phyloP scores from a whole-genome alignment of 2,888 invertebrate genomes.

The Nineta flava region DNA sequence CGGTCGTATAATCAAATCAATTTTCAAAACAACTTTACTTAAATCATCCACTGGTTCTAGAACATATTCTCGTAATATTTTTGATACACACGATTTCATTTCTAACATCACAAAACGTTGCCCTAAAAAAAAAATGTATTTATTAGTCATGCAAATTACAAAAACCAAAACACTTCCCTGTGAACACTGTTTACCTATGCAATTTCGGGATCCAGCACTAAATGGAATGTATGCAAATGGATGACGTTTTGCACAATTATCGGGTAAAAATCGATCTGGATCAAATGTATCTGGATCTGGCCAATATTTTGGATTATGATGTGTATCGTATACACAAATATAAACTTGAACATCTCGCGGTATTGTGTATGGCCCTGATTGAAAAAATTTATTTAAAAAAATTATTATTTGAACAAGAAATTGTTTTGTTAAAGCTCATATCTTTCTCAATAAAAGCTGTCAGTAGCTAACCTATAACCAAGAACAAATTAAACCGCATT shows the following conservation, averaged over 20 bases:
- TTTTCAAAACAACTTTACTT: neutral
- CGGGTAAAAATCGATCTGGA: slow-evolving; percentile 4
- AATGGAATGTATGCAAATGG: slow-evolving; percentile 6
- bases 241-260: slow-evolving; percentile 1
- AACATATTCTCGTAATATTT: neutral
- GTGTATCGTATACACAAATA: slow-evolving; percentile 4
- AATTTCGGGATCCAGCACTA: slow-evolving; percentile 5
- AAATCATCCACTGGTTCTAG: neutral
- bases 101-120: neutral
- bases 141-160: too few species aligned
- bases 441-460: too few species aligned
- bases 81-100: neutral
- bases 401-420: too few species aligned
- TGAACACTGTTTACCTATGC: slow-evolving; percentile 1
- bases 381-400: neutral
- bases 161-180: too few species aligned
- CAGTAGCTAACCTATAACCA: too few species aligned
- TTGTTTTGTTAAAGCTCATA: too few species aligned
- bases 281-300: slow-evolving; percentile 5
- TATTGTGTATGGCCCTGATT: slow-evolving; percentile 14
- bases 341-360: slow-evolving; percentile 4
- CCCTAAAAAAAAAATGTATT: neutral
- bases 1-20: neutral
- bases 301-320: slow-evolving; percentile 5
- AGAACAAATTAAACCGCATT: too few species aligned